Conservation (phyloP, 2,113 vertebrate species). For the Cyprinodon variegatus region DNA sequence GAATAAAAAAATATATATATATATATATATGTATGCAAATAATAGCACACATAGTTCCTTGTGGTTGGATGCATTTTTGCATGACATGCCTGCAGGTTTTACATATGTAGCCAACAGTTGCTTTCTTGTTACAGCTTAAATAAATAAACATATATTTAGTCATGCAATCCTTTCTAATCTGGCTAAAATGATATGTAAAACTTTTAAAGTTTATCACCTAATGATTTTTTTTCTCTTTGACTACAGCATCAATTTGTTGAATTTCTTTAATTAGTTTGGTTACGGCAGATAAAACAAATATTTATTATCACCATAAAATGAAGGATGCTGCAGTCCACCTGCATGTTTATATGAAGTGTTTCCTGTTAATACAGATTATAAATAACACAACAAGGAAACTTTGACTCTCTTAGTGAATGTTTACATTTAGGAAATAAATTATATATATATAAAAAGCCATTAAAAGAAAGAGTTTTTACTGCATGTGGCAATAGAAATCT, state of each 20-base stretch:
- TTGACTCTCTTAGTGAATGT: too few relatives aligned
- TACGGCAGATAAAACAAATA: too few relatives aligned
- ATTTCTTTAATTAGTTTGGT: too few relatives aligned
- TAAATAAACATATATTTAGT: background rate
- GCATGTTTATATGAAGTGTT: too few relatives aligned
- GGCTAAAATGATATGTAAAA: background rate
- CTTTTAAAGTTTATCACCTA: background rate
- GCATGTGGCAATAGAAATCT: background rate
- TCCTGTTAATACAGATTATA: too few relatives aligned
- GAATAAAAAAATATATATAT: background rate
- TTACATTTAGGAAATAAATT: background rate
- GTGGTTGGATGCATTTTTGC: constrained; percentile 47
- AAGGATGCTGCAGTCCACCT: background rate
- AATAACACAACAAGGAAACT: too few relatives aligned
- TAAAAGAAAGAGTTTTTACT: background rate
- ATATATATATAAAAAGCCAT: background rate
- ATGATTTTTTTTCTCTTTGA: background rate
- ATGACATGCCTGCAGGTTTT: constrained; percentile 38
- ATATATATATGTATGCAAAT: background rate
- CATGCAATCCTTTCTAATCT: background rate
- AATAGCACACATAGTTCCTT: background rate
- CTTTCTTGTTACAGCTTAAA: constrained; percentile 15
- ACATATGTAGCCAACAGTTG: constrained; percentile 31
- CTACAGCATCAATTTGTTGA: background rate
- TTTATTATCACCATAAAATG: background rate